phyloP scores from a whole-genome alignment of 2,113 vertebrate genomes.

The Empidonax alnorum region DNA sequence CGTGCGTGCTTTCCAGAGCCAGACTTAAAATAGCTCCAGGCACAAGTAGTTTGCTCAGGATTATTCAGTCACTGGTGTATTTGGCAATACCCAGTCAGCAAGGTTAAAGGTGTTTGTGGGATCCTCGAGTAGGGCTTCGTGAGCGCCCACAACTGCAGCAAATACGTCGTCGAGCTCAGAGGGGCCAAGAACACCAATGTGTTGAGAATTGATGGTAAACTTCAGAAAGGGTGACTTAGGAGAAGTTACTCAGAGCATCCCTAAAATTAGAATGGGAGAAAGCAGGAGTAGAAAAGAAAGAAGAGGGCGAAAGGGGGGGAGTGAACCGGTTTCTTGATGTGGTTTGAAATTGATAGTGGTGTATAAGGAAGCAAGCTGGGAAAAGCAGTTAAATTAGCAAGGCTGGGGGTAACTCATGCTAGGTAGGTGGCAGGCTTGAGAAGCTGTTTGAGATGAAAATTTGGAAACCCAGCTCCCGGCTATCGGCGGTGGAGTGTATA shows the following conservation, averaged over 20 bases:
- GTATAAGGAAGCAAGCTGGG: background rate
- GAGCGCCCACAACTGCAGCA: background rate
- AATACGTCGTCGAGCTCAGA: background rate
- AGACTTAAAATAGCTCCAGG: background rate
- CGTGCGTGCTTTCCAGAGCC: background rate
- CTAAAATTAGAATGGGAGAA: background rate
- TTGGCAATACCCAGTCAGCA: background rate
- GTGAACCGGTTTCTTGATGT: background rate
- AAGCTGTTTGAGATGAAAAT: constrained; percentile 3
- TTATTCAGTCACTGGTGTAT: background rate
- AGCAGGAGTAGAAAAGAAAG: background rate
- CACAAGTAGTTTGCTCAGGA: background rate
- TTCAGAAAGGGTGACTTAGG: background rate
- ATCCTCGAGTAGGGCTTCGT: rapidly evolving
- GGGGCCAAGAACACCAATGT: background rate
- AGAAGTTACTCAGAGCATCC: background rate
- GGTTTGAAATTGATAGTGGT: background rate
- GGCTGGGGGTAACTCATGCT: background rate
- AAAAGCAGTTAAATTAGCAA: constrained; percentile 4
- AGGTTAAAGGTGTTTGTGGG: background rate
- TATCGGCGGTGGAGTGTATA: background rate
- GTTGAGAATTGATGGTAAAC: background rate
- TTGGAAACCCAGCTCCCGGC: background rate
- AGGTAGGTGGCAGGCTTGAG: constrained; percentile 13
- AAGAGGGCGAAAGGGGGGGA: background rate